These are phyloP conservation scores for Bradypus variegatus DNA, from an alignment of 2,797 vertebrate genomes.

Conservation along the genomic window DNA sequence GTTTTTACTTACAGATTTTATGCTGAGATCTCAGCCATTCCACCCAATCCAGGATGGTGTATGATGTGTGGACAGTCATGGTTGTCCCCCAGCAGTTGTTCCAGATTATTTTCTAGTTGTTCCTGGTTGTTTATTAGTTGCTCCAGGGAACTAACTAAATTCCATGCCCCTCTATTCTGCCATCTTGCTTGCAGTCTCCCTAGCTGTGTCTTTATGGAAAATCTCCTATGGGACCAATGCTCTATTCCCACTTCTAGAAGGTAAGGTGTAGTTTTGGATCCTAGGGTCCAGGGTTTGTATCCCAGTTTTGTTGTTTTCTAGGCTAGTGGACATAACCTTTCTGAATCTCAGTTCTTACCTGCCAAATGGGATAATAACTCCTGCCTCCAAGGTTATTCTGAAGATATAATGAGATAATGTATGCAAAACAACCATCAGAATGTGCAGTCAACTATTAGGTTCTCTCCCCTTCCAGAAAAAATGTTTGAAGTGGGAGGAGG, in stretches of 20 bases:
- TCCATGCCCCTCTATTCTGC: too few species aligned
- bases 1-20: too few species aligned
- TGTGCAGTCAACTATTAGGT: neutral
- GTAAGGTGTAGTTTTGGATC: neutral
- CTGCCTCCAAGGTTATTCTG: neutral
- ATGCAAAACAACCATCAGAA: neutral
- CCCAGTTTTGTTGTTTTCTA: neutral
- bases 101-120: too few species aligned
- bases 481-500: neutral
- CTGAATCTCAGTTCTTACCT: neutral
- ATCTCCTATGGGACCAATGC: neutral
- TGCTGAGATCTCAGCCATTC: too few species aligned
- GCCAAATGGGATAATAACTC: neutral
- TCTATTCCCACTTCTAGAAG: neutral
- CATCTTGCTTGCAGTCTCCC: too few species aligned
- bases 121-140: too few species aligned
- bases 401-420: neutral
- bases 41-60: too few species aligned
- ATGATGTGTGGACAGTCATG: too few species aligned
- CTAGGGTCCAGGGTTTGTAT: neutral
- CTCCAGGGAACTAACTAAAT: too few species aligned
- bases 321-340: neutral
- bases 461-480: neutral
- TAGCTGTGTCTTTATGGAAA: neutral
- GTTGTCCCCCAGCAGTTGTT: too few species aligned